Percentiles rank a stretch among this genome's conserved stretches.
Conservation (phyloP, 2,888 invertebrate species). For the Trichopria drosophilae region DNA sequence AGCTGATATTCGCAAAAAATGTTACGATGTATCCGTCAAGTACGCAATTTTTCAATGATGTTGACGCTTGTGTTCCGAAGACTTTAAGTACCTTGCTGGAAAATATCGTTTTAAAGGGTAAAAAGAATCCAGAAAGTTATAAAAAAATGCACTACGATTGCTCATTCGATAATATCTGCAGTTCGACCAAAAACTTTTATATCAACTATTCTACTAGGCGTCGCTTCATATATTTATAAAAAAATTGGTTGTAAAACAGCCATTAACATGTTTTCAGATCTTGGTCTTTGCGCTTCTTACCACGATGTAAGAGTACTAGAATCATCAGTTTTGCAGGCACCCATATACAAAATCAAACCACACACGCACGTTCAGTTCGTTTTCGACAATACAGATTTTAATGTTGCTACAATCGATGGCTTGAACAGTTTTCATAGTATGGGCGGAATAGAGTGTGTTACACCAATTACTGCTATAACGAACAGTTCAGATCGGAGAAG, state of each 20-base stretch:
- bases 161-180: slow-evolving; percentile 35
- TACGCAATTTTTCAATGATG: slow-evolving; percentile 14
- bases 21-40: slow-evolving; percentile 35
- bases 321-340: slow-evolving; percentile 30
- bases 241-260: slow-evolving; percentile 34
- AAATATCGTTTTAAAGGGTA: slow-evolving; percentile 15
- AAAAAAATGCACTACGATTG: slow-evolving; percentile 23
- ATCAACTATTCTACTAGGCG: slow-evolving; percentile 36
- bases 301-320: slow-evolving; percentile 39
- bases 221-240: slow-evolving; percentile 21
- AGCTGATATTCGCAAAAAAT: too few relatives aligned
- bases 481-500: too few relatives aligned
- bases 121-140: slow-evolving; percentile 11
- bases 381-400: slow-evolving; percentile 23
- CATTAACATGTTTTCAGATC: slow-evolving; percentile 37
- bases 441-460: slow-evolving; percentile 26
- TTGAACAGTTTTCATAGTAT: slow-evolving; percentile 29
- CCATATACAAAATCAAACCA: not conserved
- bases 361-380: slow-evolving; percentile 37
- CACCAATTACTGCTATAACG: too few relatives aligned
- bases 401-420: slow-evolving; percentile 29
- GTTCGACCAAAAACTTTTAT: slow-evolving; percentile 45
- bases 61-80: slow-evolving; percentile 29
- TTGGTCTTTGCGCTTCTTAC: slow-evolving; percentile 42
- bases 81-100: slow-evolving; percentile 39